Conservation (phyloP, 2,797 vertebrate genomes). For the Phrynocephalus vlangalii region DNA sequence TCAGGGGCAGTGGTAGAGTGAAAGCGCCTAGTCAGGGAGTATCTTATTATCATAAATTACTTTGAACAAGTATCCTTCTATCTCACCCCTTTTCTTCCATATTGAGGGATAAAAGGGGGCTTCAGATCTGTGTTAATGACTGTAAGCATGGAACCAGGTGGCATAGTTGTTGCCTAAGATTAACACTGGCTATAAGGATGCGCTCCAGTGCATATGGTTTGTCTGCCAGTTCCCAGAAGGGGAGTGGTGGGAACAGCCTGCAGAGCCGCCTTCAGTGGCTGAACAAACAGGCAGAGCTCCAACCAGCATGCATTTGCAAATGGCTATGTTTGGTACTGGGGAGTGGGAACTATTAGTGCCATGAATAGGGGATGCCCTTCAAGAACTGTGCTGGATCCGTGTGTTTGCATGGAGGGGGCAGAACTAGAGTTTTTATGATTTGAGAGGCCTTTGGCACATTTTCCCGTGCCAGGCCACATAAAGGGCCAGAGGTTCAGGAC, state of each 20-base stretch:
- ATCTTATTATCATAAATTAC: background rate
- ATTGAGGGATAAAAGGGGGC: background rate
- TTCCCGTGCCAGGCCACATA: background rate
- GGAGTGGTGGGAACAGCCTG: background rate
- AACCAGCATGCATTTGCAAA: background rate
- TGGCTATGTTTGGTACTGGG: background rate
- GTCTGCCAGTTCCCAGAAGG: slow-evolving; percentile 5
- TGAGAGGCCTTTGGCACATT: background rate
- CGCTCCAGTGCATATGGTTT: background rate
- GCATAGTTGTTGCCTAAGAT: background rate
- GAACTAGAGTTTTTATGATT: background rate
- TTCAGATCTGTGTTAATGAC: background rate
- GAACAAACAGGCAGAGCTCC: background rate
- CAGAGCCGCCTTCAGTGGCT: background rate
- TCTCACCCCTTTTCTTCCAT: background rate
- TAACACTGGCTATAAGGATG: background rate
- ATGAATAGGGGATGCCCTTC: background rate
- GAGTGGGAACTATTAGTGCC: background rate
- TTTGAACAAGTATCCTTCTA: background rate
- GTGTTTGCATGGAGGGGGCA: too few species aligned
- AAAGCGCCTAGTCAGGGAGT: background rate
- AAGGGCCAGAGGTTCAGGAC: background rate
- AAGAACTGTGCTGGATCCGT: background rate
- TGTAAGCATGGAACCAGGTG: background rate
- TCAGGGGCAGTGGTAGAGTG: background rate